Conservation (phyloP, 2,888 invertebrate genomes). For the Metopia argyrocephala region DNA sequence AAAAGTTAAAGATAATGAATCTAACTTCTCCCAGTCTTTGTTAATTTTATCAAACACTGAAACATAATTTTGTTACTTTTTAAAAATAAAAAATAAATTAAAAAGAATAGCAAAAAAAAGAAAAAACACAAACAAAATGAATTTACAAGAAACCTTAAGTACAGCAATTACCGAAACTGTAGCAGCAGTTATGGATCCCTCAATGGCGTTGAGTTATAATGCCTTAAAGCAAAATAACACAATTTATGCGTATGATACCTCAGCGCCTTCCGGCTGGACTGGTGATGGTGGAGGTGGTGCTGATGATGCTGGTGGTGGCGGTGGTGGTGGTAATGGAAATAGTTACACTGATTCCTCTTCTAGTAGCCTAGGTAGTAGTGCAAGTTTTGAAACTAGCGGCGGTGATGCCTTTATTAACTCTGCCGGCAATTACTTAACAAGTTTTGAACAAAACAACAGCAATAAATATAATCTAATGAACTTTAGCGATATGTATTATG, state of each 20-base stretch:
- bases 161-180: conserved; percentile 64
- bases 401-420: conserved; percentile 50
- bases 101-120: not conserved
- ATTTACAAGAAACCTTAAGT: conserved; percentile 31
- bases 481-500: conserved; percentile 54
- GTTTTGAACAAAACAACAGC: not conserved
- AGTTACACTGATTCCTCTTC: not conserved
- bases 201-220: conserved; percentile 64
- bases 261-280: conserved; percentile 21
- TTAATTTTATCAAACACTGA: not conserved
- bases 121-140: conserved; percentile 28
- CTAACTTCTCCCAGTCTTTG: not conserved
- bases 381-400: conserved; percentile 10
- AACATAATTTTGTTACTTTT: not conserved
- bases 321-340: not conserved
- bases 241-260: conserved; percentile 59
- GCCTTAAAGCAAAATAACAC: conserved; percentile 38
- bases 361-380: not conserved
- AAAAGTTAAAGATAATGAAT: not conserved
- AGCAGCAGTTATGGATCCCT: conserved; percentile 67
- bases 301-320: not conserved
- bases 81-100: not conserved
- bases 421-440: conserved; percentile 28
- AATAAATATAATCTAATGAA: conserved; percentile 14
- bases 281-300: conserved; percentile 46